phyloP scores from a whole-genome alignment of 2,888 invertebrate genomes.

The Oligia fasciuncula region DNA sequence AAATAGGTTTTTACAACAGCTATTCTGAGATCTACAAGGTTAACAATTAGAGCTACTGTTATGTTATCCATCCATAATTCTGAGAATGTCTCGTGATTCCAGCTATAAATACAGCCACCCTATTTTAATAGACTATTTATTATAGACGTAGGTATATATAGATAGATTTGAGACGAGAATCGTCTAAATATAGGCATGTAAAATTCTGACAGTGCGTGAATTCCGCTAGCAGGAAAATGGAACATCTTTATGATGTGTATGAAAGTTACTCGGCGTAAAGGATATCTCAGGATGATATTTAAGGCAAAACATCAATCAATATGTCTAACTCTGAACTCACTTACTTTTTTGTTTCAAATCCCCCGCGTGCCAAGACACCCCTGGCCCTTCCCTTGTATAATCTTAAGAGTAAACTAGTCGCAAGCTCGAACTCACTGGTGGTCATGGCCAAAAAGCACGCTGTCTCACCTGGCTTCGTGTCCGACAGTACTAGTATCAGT shows the following conservation, averaged over 20 bases:
- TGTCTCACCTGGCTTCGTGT: too few species aligned
- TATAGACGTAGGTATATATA: background rate
- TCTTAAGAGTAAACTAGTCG: too few species aligned
- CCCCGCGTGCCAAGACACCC: background rate
- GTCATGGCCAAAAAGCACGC: too few species aligned
- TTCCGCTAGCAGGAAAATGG: background rate
- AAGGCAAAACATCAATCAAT: background rate
- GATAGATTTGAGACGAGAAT: background rate
- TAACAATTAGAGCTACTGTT: background rate
- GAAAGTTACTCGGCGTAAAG: background rate
- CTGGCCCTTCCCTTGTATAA: background rate
- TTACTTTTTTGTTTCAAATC: background rate
- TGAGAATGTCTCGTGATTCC: background rate
- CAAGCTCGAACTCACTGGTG: too few species aligned
- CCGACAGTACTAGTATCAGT: too few species aligned
- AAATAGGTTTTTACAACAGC: background rate
- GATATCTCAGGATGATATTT: background rate
- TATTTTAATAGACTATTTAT: constrained; percentile 17
- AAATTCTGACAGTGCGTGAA: background rate
- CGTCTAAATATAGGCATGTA: constrained; percentile 23
- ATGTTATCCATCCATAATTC: background rate
- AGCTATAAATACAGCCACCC: background rate
- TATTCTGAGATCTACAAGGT: background rate
- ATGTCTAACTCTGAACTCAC: background rate
- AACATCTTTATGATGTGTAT: background rate